These are phyloP conservation scores for Philopotamus ludificatus DNA, from an alignment of 1,140 invertebrate species.

Conservation along the genomic window DNA sequence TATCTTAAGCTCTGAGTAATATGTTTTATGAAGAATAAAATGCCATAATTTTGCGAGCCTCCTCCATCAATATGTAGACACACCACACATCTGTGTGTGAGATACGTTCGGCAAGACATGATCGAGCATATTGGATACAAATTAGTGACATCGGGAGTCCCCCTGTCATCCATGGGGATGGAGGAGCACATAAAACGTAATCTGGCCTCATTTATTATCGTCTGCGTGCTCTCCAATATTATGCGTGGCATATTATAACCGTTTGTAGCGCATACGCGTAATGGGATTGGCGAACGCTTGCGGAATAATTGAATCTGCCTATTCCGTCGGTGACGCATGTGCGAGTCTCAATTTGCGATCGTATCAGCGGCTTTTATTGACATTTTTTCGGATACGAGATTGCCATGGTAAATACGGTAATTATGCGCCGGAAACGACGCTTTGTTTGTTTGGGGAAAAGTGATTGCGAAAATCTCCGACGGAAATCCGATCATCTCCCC, in stretches of 20 bases:
- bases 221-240: conserved; percentile 11
- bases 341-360: no score
- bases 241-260: conserved; percentile 17
- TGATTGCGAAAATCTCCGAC: no score
- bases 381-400: no score
- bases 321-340: not conserved
- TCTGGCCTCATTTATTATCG: conserved; percentile 24
- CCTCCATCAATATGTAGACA: conserved; percentile 36
- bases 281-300: conserved; percentile 2
- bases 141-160: conserved; percentile 27
- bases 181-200: conserved; percentile 2
- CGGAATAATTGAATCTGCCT: conserved; percentile 16
- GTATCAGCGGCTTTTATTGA: no score
- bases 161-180: not conserved
- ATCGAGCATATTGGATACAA: conserved; percentile 40
- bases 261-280: conserved; percentile 3
- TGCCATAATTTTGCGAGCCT: no score
- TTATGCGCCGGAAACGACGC: not conserved
- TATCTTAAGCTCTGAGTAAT: no score
- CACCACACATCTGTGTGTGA: no score
- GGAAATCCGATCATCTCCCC: no score
- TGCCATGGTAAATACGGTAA: no score
- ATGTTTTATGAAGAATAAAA: no score
- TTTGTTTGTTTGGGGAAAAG: not conserved
- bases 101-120: conserved; percentile 26